These are phyloP conservation scores for Mormyrus lacerda DNA, from an alignment of 2,113 vertebrate species.

Conservation along the genomic window DNA sequence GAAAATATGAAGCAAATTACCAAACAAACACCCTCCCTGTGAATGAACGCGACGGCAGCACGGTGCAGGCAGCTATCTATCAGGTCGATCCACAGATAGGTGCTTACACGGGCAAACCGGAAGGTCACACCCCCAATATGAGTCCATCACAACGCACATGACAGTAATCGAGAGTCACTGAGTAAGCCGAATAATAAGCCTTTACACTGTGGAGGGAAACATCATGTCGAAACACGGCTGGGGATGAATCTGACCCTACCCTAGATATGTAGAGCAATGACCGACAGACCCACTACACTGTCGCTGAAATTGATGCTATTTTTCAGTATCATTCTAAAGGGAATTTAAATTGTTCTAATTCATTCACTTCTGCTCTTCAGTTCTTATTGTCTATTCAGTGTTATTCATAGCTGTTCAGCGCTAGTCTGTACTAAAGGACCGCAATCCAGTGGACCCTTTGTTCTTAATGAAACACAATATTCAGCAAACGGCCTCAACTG, in stretches of 20 bases:
- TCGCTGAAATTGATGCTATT: background rate
- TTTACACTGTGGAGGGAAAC: background rate
- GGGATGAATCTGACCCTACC: background rate
- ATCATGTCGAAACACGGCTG: background rate
- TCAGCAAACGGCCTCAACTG: background rate
- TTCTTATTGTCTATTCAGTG: background rate
- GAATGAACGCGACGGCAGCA: background rate
- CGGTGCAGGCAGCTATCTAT: background rate
- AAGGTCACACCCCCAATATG: background rate
- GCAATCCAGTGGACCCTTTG: background rate
- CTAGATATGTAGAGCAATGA: background rate
- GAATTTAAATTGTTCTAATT: background rate
- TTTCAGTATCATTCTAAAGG: background rate
- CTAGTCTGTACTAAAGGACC: background rate
- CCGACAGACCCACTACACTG: background rate
- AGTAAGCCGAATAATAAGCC: background rate
- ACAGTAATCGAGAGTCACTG: background rate
- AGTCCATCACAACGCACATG: background rate
- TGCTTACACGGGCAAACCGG: background rate
- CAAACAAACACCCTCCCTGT: background rate
- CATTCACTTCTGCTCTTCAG: background rate
- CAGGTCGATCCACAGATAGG: background rate
- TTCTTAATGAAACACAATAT: background rate
- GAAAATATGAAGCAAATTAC: conserved; percentile 4
- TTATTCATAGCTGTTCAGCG: background rate